A percentile compares a stretch with the other conserved stretches of the same genome.
These are phyloP conservation scores for Urocolius indicus DNA, from an alignment of 2,113 vertebrate species.

Conservation along the genomic window DNA sequence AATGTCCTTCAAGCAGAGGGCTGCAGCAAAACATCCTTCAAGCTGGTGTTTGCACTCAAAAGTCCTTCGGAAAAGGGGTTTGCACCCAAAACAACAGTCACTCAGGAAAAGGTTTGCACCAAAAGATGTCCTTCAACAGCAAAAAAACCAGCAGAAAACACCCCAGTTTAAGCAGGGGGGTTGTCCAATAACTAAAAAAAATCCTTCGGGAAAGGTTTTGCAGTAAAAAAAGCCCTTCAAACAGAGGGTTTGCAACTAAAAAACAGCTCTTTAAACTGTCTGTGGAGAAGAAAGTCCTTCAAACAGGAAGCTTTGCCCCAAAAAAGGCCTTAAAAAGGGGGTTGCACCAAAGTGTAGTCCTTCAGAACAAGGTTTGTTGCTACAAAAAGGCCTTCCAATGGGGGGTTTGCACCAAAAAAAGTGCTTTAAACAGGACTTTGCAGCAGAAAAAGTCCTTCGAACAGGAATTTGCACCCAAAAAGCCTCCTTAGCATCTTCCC, in stretches of 20 bases:
- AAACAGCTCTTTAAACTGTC: not conserved
- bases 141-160: no score
- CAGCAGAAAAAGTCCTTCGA: not conserved
- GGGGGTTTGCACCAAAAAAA: not conserved
- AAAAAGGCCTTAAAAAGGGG: not conserved
- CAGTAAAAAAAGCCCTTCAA: not conserved
- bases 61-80: not conserved
- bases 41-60: not conserved
- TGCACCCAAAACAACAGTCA: no score
- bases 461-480: not conserved
- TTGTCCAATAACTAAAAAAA: not conserved
- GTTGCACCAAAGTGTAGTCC: not conserved
- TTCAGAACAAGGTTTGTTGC: not conserved
- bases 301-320: not conserved
- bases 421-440: not conserved
- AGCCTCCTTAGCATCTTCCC: not conserved
- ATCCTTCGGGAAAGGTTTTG: not conserved
- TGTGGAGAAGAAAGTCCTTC: not conserved
- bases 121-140: not conserved
- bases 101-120: not conserved
- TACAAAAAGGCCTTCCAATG: not conserved
- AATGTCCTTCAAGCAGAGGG: no score
- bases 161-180: accelerated
- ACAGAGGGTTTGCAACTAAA: not conserved
- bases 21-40: no score